These are phyloP conservation scores for Rhabdophis nuchalis DNA, from an alignment of 2,797 vertebrate species.

Conservation along the genomic window DNA sequence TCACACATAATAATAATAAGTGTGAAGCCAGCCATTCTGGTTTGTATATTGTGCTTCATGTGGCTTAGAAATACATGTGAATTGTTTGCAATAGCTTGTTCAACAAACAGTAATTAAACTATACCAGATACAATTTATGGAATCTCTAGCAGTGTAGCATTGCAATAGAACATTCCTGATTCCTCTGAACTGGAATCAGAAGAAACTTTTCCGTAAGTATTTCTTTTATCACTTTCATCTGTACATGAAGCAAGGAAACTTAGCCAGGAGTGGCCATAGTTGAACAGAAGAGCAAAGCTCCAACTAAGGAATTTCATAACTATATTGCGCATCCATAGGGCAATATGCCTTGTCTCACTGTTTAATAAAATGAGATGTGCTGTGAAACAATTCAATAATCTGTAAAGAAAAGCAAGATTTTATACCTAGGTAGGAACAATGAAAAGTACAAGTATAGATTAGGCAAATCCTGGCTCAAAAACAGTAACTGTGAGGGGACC, in stretches of 20 bases:
- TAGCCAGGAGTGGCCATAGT: constrained; percentile 34
- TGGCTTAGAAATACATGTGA: neutral
- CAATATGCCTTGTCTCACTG: neutral
- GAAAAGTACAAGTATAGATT: too few relatives aligned
- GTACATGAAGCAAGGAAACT: constrained; percentile 50
- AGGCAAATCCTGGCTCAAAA: too few relatives aligned
- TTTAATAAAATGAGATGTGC: constrained; percentile 1
- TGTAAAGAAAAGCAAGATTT: neutral
- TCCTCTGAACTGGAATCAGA: constrained; percentile 27
- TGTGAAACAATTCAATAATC: constrained; percentile 24
- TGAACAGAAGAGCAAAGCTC: constrained; percentile 22
- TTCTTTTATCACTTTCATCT: constrained; percentile 42
- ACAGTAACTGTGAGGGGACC: too few relatives aligned
- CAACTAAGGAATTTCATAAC: constrained; percentile 1
- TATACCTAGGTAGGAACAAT: too few relatives aligned
- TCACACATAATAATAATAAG: neutral
- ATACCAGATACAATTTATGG: neutral
- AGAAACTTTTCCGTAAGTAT: constrained; percentile 11
- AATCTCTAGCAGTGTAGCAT: neutral
- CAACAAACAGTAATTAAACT: neutral
- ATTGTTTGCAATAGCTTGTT: neutral
- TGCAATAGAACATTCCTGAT: neutral
- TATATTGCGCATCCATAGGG: constrained; percentile 13
- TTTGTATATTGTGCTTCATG: neutral
- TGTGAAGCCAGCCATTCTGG: neutral